Percentiles rank a stretch among this genome's conserved stretches.
These are phyloP conservation scores for Pterocles burchelli DNA, from an alignment of 2,113 vertebrate genomes.

Conservation along the genomic window DNA sequence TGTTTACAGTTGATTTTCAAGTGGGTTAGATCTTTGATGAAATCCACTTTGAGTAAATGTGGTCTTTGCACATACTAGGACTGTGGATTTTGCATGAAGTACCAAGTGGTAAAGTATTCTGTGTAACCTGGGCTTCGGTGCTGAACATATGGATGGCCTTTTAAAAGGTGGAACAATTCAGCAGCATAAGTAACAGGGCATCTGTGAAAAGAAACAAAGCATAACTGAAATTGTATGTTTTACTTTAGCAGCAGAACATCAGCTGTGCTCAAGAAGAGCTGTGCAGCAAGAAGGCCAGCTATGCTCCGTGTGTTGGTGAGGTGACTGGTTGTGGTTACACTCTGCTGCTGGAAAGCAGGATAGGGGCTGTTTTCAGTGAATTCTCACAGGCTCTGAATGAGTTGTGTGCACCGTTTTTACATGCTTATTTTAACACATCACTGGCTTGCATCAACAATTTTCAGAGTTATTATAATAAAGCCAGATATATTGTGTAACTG, in stretches of 20 bases:
- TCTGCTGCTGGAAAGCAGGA: too few species aligned
- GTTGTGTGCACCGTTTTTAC: neutral
- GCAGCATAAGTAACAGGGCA: neutral
- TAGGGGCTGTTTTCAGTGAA: neutral
- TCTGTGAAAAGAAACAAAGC: neutral
- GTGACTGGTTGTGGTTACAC: too few species aligned
- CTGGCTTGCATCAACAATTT: neutral
- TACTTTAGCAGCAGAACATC: neutral
- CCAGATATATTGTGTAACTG: neutral
- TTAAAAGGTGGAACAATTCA: neutral
- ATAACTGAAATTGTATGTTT: neutral
- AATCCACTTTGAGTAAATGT: neutral
- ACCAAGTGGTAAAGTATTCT: neutral
- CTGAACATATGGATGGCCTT: neutral
- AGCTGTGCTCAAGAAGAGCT: neutral
- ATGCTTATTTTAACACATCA: neutral
- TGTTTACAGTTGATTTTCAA: neutral
- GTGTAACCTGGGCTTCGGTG: neutral
- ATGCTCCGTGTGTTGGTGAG: neutral
- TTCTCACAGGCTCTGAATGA: neutral
- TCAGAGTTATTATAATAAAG: neutral
- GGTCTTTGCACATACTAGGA: neutral
- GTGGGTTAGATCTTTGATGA: neutral
- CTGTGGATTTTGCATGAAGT: neutral
- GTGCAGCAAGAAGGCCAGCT: neutral